Evolutionary conservation across 2,888 invertebrate species (phyloP).

Genomic region (Brachypalpus laphriformis): DNA sequence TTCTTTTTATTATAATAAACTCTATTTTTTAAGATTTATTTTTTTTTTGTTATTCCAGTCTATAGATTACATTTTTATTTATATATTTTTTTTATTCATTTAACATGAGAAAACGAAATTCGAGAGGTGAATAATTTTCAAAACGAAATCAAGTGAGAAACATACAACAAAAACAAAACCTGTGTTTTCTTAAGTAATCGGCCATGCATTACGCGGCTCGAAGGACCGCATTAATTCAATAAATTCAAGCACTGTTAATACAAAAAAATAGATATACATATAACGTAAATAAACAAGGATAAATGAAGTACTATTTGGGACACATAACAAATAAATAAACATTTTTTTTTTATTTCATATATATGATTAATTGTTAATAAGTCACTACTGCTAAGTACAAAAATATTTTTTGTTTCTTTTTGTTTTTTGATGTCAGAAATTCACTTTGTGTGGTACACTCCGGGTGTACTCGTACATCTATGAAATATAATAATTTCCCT

Average conservation of each 20-base stretch:
- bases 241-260: constrained; percentile 41
- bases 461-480: constrained; percentile 24
- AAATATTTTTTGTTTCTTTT: constrained; percentile 59
- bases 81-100: constrained; percentile 29
- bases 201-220: constrained; percentile 1
- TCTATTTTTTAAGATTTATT: constrained; percentile 45
- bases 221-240: constrained; percentile 23
- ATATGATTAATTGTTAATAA: constrained; percentile 58
- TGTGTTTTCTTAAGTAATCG: constrained; percentile 42
- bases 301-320: constrained; percentile 63
- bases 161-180: constrained; percentile 11
- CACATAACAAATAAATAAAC: constrained; percentile 67
- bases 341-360: constrained; percentile 20
- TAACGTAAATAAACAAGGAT: constrained; percentile 31
- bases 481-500: constrained; percentile 51
- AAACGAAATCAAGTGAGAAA: not conserved
- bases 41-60: constrained; percentile 66
- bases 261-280: constrained; percentile 1
- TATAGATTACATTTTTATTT: constrained; percentile 67
- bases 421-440: constrained; percentile 27
- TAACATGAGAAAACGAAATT: constrained; percentile 75
- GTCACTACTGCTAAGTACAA: constrained; percentile 72
- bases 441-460: constrained; percentile 38
- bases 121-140: constrained; percentile 44
- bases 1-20: constrained; percentile 41